These are phyloP conservation scores for Rhinopomastus cyanomelas DNA, from an alignment of 2,113 vertebrate species.

Conservation along the genomic window DNA sequence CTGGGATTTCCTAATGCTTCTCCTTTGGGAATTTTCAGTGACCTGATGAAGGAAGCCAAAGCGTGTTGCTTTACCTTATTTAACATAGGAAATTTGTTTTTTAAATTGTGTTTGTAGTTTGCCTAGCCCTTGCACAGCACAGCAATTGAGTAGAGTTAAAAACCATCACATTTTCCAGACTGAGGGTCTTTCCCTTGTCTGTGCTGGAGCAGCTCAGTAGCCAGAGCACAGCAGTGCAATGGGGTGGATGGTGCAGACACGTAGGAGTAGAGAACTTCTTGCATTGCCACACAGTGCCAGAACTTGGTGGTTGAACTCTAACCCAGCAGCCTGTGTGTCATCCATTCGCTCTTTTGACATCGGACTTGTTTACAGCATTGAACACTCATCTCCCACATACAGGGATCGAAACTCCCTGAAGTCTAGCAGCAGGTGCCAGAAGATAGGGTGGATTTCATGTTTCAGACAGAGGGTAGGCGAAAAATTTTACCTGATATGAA, in stretches of 20 bases:
- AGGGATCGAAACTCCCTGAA: neutral
- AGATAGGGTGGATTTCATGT: neutral
- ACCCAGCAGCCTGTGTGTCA: constrained; percentile 17
- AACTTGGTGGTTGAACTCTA: neutral
- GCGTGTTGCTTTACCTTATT: neutral
- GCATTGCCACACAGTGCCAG: constrained; percentile 24
- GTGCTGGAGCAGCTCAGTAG: neutral
- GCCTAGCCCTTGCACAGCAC: neutral
- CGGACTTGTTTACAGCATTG: constrained; percentile 27
- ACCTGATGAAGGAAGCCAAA: neutral
- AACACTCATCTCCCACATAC: neutral
- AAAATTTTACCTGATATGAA: neutral
- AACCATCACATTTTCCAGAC: neutral
- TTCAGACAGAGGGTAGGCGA: neutral
- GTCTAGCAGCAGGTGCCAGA: neutral
- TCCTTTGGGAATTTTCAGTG: neutral
- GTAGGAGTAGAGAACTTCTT: constrained; percentile 35
- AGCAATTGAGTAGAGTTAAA: neutral
- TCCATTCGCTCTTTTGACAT: constrained; percentile 18
- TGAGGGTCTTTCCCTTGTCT: neutral
- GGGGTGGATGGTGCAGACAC: neutral
- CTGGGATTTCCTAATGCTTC: neutral
- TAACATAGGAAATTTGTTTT: neutral
- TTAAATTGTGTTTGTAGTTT: neutral
- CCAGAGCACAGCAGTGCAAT: neutral